Conservation (phyloP, 2,888 invertebrate genomes). For the Gryllus longicercus region DNA sequence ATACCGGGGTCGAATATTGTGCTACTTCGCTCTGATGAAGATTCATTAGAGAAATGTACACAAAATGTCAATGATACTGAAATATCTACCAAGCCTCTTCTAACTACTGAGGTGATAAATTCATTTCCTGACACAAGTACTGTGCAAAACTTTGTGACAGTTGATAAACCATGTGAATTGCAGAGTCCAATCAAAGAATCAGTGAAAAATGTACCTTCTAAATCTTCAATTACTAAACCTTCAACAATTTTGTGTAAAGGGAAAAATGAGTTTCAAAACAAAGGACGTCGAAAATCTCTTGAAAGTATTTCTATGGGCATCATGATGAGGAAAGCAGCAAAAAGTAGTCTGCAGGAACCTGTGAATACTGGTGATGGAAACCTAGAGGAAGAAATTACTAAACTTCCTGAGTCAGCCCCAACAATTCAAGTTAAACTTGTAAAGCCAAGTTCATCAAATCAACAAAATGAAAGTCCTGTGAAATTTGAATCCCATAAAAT, state of each 20-base stretch:
- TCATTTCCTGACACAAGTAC: too few species aligned
- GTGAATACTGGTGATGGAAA: neutral
- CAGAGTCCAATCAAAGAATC: too few species aligned
- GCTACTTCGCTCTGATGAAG: constrained; percentile 17
- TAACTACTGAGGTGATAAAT: too few species aligned
- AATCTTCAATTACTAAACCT: too few species aligned
- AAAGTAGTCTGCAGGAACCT: neutral
- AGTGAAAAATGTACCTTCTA: too few species aligned
- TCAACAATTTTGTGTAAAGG: neutral
- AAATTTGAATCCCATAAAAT: neutral
- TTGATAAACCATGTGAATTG: too few species aligned
- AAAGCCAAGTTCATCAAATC: neutral
- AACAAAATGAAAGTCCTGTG: neutral
- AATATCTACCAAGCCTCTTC: too few species aligned
- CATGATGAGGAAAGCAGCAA: constrained; percentile 36
- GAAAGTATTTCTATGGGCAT: constrained; percentile 37
- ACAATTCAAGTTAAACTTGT: too few species aligned
- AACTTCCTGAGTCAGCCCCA: too few species aligned
- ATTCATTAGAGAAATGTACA: neutral
- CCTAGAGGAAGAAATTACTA: too few species aligned
- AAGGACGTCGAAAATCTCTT: constrained; percentile 30
- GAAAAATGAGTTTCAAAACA: constrained; percentile 26
- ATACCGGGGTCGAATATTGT: neutral
- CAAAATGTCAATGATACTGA: neutral
- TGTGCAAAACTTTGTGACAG: too few species aligned